Evolutionary conservation across 2,888 invertebrate species (phyloP).

Genomic region (Lithophane socia): DNA sequence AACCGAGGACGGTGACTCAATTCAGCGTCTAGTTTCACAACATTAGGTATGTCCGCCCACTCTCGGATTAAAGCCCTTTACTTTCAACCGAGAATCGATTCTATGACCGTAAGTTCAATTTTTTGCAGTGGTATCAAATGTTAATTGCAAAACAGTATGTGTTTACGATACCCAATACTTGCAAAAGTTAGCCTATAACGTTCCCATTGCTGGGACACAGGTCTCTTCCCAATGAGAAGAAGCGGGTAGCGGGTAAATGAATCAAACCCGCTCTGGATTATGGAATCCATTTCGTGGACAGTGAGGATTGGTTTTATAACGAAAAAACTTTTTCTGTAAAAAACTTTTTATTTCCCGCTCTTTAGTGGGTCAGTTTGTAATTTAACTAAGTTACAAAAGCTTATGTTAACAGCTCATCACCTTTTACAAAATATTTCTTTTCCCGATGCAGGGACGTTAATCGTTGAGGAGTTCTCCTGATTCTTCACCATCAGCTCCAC

Average conservation of each 20-base stretch:
- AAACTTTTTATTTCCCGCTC: no score
- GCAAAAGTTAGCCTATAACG: not conserved
- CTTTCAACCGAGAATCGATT: conserved; percentile 48
- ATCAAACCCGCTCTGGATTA: not conserved
- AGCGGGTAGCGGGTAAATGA: not conserved
- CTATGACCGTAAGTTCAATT: conserved; percentile 33
- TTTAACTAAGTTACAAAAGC: no score
- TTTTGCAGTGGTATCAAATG: conserved; percentile 31
- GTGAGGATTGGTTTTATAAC: not conserved
- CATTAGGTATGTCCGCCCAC: conserved; percentile 48
- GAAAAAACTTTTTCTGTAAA: not conserved
- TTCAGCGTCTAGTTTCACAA: conserved; percentile 55
- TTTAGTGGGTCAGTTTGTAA: no score
- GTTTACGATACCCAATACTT: not conserved
- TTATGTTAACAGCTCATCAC: no score
- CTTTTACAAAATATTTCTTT: no score
- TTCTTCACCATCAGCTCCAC: no score
- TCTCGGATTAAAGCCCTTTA: conserved; percentile 57
- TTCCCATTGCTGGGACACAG: not conserved
- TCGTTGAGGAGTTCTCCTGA: no score
- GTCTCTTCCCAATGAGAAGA: not conserved
- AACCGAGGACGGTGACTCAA: conserved; percentile 48
- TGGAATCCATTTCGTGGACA: not conserved
- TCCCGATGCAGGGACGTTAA: no score
- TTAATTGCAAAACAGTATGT: conserved; percentile 44